phyloP scores from a whole-genome alignment of 2,113 vertebrate species.

The Oplegnathus fasciatus region DNA sequence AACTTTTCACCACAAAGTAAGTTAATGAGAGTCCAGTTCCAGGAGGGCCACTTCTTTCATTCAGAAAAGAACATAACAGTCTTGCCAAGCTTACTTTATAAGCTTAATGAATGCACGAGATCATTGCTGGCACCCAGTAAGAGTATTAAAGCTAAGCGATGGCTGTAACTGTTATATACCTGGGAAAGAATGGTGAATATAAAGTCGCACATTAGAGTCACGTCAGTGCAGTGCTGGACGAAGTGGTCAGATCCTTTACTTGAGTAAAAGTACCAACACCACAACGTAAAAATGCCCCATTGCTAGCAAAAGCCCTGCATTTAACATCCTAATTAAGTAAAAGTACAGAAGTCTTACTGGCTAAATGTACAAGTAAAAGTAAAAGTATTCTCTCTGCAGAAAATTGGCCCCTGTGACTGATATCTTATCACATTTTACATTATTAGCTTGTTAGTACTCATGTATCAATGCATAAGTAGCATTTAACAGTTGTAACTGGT shows the following conservation, averaged over 20 bases:
- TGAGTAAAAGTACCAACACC: background rate
- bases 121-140: constrained; percentile 13
- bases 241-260: background rate
- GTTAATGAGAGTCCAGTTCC: background rate
- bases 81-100: constrained; percentile 12
- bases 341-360: background rate
- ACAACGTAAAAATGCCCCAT: too few relatives aligned
- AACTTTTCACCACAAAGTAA: background rate
- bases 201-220: constrained; percentile 6
- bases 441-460: background rate
- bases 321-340: background rate
- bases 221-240: background rate
- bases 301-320: background rate
- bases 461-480: background rate
- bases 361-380: background rate
- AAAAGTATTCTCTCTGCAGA: background rate
- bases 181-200: constrained; percentile 8
- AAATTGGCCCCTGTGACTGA: background rate
- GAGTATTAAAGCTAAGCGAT: constrained; percentile 10
- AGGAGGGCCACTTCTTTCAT: background rate
- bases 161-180: constrained; percentile 2
- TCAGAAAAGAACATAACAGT: constrained; percentile 20
- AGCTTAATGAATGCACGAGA: constrained; percentile 35
- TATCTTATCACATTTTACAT: background rate
- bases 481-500: background rate